phyloP scores from a whole-genome alignment of 2,113 vertebrate genomes.

The Telmatochromis sp. region DNA sequence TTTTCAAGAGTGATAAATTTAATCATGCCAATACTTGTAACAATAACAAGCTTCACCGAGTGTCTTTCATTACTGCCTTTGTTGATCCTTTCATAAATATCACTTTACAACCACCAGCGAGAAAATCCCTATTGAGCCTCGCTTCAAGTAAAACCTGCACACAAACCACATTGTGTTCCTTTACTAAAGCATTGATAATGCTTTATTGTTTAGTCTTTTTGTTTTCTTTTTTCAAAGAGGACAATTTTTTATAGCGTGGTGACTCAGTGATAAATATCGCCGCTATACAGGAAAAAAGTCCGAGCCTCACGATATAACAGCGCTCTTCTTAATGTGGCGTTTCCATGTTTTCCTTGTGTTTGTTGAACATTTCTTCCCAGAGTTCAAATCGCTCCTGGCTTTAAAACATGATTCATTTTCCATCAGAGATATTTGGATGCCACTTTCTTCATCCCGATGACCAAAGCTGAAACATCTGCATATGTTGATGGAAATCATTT shows the following conservation, averaged over 20 bases:
- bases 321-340: neutral
- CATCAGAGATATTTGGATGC: neutral
- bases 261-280: neutral
- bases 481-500: neutral
- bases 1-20: neutral
- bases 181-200: neutral
- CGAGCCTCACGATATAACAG: rapidly evolving
- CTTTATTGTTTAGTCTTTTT: neutral
- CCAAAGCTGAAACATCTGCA: neutral
- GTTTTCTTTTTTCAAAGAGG: neutral
- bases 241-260: neutral
- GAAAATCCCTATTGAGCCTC: neutral
- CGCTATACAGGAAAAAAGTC: neutral
- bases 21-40: neutral
- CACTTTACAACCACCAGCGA: neutral
- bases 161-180: neutral
- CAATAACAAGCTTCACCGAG: neutral
- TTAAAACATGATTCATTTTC: neutral
- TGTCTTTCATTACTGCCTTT: neutral
- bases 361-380: neutral
- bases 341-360: neutral
- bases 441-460: neutral
- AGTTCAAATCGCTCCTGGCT: neutral
- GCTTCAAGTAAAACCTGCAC: neutral
- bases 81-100: neutral